phyloP scores from a whole-genome alignment of 2,113 vertebrate genomes.

The Coptodon bakossiorum region DNA sequence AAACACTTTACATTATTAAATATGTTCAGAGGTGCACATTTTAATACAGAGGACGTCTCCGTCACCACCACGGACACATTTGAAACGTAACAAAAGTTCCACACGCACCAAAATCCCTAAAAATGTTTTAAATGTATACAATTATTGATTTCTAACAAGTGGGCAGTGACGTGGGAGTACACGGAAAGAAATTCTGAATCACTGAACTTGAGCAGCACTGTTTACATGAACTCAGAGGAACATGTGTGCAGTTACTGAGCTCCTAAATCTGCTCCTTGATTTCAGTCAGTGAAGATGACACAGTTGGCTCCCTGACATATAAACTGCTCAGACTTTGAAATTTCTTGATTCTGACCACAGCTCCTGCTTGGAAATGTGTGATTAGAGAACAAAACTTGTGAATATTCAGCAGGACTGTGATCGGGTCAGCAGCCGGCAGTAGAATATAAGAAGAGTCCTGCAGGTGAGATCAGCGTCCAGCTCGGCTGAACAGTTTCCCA shows the following conservation, averaged over 20 bases:
- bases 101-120: background rate
- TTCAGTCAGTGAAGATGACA: background rate
- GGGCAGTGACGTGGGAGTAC: background rate
- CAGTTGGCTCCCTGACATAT: background rate
- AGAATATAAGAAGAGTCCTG: background rate
- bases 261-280: background rate
- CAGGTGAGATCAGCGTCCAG: background rate
- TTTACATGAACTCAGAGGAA: background rate
- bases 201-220: background rate
- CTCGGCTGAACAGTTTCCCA: background rate
- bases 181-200: background rate
- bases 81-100: background rate
- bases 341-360: background rate
- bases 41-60: background rate
- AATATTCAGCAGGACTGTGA: background rate
- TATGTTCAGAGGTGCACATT: background rate
- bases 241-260: background rate
- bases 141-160: background rate
- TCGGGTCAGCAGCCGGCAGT: background rate
- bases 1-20: background rate
- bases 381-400: background rate
- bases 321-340: background rate
- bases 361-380: background rate
- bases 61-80: background rate
- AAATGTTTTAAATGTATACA: background rate